Base-by-base conservation (phyloP, 2,888 invertebrate genomes). In the Spodoptera littoralis region DNA sequence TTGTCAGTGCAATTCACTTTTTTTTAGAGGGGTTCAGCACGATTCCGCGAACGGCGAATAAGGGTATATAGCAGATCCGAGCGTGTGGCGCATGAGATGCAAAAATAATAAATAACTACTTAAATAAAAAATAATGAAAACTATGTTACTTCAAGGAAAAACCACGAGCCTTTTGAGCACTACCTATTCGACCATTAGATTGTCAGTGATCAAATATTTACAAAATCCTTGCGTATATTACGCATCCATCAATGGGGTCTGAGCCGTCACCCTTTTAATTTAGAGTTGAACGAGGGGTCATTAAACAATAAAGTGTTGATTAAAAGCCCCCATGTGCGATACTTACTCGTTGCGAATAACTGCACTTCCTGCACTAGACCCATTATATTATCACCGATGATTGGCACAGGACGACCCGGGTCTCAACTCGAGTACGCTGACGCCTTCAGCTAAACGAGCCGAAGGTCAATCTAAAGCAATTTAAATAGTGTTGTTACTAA, bases 231-330 rank as follows among this genome's bases (percentile, higher is more conserved):
- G 89, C 89, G 90, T 90, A 92, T 92, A 92, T 92, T 88, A 89
- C 89, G 87, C 89, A 91, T 89, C 85, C 92, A 89, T 93, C 93
- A 91, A 94, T 94, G 92, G 94, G 92, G 92, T 89, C 88, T 92
- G 90, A 91, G 84, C 92, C 92, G 92, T 93, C 94, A 93, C 94
- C 94, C 94, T 94, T 94, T 94, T 94, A 94, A 94, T 94, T 94
- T 94, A 93, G 90, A 91, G 82, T 90, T 86, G 89, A 89, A 87
- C 92, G 92, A 93, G 90, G 93, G 94, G 93, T 93, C 94, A 94
- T 94, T 94, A 94, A 94, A 94, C 94, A 94, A 94, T 94, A 94
- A 93, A 94, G 94, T 94, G 94, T 94, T 94, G 94, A 94, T 94
- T 94, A 94, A 94, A 94, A 94, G 94, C 94, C 94, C 94, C 92